Evolutionary conservation across 2,888 invertebrate species (phyloP).

Genomic region (Colostygia pectinataria): DNA sequence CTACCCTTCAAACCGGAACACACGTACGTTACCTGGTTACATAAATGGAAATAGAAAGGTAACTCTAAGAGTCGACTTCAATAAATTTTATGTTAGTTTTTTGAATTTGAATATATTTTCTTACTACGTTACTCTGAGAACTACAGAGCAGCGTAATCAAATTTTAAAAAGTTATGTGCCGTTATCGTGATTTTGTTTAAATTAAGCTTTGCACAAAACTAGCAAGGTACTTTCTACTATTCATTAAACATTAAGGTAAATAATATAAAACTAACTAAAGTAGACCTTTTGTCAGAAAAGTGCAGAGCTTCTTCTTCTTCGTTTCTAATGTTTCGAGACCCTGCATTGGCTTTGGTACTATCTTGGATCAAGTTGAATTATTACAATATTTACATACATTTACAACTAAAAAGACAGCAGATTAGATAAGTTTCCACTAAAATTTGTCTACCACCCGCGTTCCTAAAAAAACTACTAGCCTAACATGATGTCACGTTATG

Average conservation of each 20-base stretch:
- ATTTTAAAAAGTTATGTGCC: not conserved
- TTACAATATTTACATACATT: too few species aligned
- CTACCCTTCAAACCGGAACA: not conserved
- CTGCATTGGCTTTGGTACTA: conserved; percentile 18
- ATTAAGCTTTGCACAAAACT: conserved; percentile 11
- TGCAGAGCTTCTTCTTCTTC: not conserved
- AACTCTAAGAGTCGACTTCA: too few species aligned
- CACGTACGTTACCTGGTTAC: not conserved
- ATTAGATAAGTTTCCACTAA: too few species aligned
- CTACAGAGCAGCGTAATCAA: too few species aligned
- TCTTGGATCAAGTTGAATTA: not conserved
- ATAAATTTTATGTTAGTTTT: too few species aligned
- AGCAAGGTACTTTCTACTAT: not conserved
- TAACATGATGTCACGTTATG: too few species aligned
- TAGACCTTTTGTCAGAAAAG: conserved; percentile 5
- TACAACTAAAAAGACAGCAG: too few species aligned
- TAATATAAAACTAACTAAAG: not conserved
- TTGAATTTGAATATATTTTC: too few species aligned
- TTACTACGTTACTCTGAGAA: too few species aligned
- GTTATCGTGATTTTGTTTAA: conserved; percentile 11
- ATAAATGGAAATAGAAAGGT: too few species aligned
- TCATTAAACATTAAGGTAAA: not conserved
- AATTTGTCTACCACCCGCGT: too few species aligned
- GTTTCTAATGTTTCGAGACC: not conserved
- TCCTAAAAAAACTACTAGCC: too few species aligned